phyloP scores from a whole-genome alignment of 2,888 invertebrate species.

The Chloromyia formosa region DNA sequence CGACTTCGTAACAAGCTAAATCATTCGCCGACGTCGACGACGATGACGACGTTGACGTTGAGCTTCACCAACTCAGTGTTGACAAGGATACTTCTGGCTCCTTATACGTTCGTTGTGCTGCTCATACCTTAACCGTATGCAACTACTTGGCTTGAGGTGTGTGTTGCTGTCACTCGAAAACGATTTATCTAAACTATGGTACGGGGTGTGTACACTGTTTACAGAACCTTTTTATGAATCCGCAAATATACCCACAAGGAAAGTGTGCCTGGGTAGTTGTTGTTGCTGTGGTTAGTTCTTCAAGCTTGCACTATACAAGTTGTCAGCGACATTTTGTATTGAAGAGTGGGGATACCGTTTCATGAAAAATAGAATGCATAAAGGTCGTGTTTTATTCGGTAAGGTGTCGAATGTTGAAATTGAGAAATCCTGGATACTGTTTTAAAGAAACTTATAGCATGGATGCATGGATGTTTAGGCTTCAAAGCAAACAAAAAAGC shows the following conservation, averaged over 20 bases:
- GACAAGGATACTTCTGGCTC: not conserved
- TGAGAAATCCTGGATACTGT: too few species aligned
- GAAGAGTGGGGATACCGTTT: not conserved
- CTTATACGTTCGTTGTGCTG: slow-evolving; percentile 16
- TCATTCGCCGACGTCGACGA: not conserved
- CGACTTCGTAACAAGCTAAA: slow-evolving; percentile 27
- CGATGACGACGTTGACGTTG: not conserved
- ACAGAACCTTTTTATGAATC: slow-evolving; percentile 43
- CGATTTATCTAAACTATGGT: slow-evolving; percentile 45
- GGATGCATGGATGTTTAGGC: too few species aligned
- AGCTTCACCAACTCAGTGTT: not conserved
- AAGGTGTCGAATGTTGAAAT: too few species aligned
- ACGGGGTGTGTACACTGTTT: slow-evolving; percentile 28
- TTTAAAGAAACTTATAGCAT: too few species aligned
- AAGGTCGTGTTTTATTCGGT: too few species aligned
- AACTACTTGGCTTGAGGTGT: slow-evolving; percentile 33
- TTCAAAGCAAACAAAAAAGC: too few species aligned
- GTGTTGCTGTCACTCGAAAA: slow-evolving; percentile 29
- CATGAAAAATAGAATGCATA: too few species aligned
- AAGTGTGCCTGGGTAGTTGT: slow-evolving; percentile 43
- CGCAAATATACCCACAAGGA: slow-evolving; percentile 43
- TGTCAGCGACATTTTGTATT: not conserved
- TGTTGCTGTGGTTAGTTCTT: slow-evolving; percentile 26
- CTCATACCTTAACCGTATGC: slow-evolving; percentile 1
- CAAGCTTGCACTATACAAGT: not conserved